phyloP scores from a whole-genome alignment of 2,888 invertebrate genomes.

The Pristionchus arcanus region DNA sequence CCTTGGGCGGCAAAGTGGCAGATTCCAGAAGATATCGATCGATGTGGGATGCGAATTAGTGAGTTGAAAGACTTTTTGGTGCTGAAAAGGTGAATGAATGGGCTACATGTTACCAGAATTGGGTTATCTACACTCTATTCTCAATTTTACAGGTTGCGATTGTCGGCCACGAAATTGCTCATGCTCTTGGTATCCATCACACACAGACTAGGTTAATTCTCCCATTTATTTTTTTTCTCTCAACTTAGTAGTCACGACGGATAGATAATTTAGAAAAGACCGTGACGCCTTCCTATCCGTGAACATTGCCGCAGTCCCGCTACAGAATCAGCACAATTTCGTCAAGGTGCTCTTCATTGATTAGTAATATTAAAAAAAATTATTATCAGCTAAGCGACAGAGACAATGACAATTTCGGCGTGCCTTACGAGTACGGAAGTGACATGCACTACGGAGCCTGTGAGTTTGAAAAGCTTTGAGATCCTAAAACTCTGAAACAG shows the following conservation, averaged over 20 bases:
- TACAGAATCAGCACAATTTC: not conserved
- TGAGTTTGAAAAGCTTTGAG: too few species aligned
- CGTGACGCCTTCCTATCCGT: not conserved
- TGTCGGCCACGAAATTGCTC: not conserved
- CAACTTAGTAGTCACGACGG: too few species aligned
- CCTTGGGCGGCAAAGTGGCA: not conserved
- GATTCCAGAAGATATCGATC: not conserved
- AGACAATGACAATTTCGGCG: conserved; percentile 38
- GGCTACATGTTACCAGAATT: too few species aligned
- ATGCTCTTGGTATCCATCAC: conserved; percentile 26
- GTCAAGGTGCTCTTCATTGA: too few species aligned
- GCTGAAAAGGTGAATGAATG: too few species aligned
- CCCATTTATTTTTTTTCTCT: too few species aligned
- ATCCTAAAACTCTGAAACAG: too few species aligned
- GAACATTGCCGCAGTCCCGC: not conserved
- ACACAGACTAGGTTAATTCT: conserved; percentile 37
- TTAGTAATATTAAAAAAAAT: too few species aligned
- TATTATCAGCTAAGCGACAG: not conserved
- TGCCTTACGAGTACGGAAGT: conserved; percentile 39
- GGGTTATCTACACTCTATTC: too few species aligned
- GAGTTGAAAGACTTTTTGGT: too few species aligned
- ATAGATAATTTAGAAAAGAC: conserved; percentile 1
- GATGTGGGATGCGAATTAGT: not conserved
- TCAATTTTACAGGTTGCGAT: too few species aligned
- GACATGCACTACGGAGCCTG: conserved; percentile 50